These are phyloP conservation scores for Acleris sparsana DNA, from an alignment of 2,888 invertebrate species.

Conservation along the genomic window DNA sequence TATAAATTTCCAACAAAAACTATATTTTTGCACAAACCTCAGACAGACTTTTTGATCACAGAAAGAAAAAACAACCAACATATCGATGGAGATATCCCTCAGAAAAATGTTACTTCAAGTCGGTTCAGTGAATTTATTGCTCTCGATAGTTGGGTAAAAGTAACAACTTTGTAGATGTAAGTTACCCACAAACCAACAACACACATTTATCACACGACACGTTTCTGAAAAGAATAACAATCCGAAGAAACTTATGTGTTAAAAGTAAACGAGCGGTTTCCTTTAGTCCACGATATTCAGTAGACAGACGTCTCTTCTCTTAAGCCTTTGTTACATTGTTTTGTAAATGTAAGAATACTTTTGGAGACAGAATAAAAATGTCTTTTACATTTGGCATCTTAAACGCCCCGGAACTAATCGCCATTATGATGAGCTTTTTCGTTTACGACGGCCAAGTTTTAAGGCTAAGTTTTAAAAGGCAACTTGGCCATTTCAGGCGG, in stretches of 20 bases:
- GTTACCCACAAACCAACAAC: conserved; percentile 15
- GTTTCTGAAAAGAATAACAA: conserved; percentile 21
- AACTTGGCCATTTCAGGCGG: conserved; percentile 57
- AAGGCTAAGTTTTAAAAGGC: conserved; percentile 65
- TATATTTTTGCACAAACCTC: no score
- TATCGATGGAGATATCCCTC: background rate
- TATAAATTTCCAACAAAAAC: no score
- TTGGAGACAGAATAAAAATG: conserved; percentile 19
- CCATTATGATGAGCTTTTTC: conserved; percentile 27
- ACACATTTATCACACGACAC: conserved; percentile 15
- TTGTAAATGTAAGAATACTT: conserved; percentile 21
- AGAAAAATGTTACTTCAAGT: background rate
- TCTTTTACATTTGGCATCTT: conserved; percentile 34
- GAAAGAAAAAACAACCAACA: background rate
- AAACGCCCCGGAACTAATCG: conserved; percentile 28
- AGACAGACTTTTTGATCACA: no score
- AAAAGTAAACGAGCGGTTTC: conserved; percentile 11
- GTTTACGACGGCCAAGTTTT: conserved; percentile 44
- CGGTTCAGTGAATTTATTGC: conserved; percentile 3
- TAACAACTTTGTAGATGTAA: conserved; percentile 2
- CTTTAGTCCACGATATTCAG: conserved; percentile 7
- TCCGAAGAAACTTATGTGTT: conserved; percentile 9
- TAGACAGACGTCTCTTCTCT: conserved; percentile 8
- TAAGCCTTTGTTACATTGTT: conserved; percentile 13
- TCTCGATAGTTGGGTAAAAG: conserved; percentile 1